Base-by-base conservation (phyloP, 2,113 vertebrate genomes). In the Suricata suricatta region DNA sequence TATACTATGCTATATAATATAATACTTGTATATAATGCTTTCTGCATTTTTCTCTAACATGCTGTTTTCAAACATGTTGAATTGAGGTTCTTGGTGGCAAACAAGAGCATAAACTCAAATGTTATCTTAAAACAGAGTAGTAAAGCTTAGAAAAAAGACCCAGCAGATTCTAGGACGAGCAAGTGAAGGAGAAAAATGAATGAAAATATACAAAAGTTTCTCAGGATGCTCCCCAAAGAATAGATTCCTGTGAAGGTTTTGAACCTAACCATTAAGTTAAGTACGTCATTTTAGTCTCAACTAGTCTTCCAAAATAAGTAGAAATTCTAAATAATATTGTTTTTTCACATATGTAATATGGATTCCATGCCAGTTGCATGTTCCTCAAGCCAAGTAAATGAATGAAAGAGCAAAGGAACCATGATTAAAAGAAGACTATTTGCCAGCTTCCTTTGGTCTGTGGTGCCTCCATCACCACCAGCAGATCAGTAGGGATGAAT, bases 81-180 rank as follows among this genome's bases (percentile, higher is more conserved):
- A 44, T 76, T 89, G 60, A 85, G n/a, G 27, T 50, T 93, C 27
- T 44, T 77, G 29, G 29, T 80, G 25, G 63, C 35, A 81, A 71
- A 89, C n/a, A 89, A 69, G 68, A 71, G 79, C 64, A 71, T 82
- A n/a, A 76, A 52, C 86, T 92, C 44, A 95, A 79, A 93, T 83
- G 33, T 72, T 93, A 19, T 57, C 38, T 72, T 80, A 79, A 87
- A 72, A 95, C 47, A 47, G 25, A 90, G 17, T 9, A 90, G 23
- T 31, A 44, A 87, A 94, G n/a, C 14, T 5, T 52, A 14, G 38
- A 63, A 77, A 54, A 57, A 76, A 83, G 27, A 38, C 29, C 38
- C 9, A 6, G 33, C 12, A 52, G 60, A 35, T 81, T 82, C 63
- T 44, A 68, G 17, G 41, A 87, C 25, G 19, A 66, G 21, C 27